These are phyloP conservation scores for Lithobates pipiens DNA, from an alignment of 2,797 vertebrate species.

Conservation along the genomic window DNA sequence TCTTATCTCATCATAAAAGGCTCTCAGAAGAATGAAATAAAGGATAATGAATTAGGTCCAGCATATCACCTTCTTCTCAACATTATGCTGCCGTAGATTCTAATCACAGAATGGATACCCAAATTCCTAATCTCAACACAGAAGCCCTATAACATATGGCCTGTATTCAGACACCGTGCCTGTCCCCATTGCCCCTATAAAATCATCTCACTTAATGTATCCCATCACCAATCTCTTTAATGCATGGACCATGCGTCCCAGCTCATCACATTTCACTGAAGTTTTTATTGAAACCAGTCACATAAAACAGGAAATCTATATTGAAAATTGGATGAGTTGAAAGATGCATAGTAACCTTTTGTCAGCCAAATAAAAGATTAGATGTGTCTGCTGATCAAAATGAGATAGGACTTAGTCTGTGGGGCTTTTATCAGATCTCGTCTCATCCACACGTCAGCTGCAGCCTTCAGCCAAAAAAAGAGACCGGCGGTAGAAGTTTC, in stretches of 20 bases:
- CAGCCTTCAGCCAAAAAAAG: neutral
- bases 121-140: neutral
- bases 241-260: slow-evolving; percentile 19
- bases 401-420: slow-evolving; percentile 15
- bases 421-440: slow-evolving; percentile 25
- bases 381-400: slow-evolving; percentile 27
- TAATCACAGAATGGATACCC: neutral
- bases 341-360: slow-evolving; percentile 51
- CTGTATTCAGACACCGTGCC: slow-evolving; percentile 7
- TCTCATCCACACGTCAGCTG: slow-evolving; percentile 25
- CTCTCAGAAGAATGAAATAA: no score
- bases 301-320: slow-evolving; percentile 37
- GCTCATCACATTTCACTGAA: slow-evolving; percentile 38
- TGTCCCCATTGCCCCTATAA: slow-evolving; percentile 18
- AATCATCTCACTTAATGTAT: slow-evolving; percentile 26
- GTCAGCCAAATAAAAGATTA: slow-evolving; percentile 33
- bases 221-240: slow-evolving; percentile 45
- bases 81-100: no score
- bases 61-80: neutral
- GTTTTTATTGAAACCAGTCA: slow-evolving; percentile 51
- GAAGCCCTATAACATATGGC: neutral
- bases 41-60: neutral
- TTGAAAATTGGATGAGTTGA: slow-evolving; percentile 37
- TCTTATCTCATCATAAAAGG: neutral
- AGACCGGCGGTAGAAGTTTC: slow-evolving; percentile 19